These are phyloP conservation scores for Brachionus asplanchnoidis DNA, from an alignment of 1,140 invertebrate species.

Conservation along the genomic window DNA sequence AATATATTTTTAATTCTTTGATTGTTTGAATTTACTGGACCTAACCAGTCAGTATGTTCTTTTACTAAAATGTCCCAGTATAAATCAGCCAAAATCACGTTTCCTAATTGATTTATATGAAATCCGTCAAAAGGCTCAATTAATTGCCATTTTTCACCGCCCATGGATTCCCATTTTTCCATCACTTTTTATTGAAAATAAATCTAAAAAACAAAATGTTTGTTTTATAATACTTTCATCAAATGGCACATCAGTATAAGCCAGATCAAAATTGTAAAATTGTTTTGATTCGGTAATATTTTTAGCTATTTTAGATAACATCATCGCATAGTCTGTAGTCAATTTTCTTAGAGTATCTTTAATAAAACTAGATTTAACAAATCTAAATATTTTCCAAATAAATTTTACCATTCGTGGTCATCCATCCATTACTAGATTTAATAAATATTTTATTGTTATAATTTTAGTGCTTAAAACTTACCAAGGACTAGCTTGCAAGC, in stretches of 20 bases:
- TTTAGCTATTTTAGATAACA: constrained; percentile 52
- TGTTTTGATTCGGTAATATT: constrained; percentile 49
- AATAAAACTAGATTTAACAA: too few species aligned
- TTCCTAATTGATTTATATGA: constrained; percentile 53
- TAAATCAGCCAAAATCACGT: constrained; percentile 50
- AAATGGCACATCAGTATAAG: constrained; percentile 57
- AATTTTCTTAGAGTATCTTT: constrained; percentile 19
- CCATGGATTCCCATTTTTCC: constrained; percentile 51
- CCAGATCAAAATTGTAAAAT: constrained; percentile 55
- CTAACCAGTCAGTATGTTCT: constrained; percentile 49
- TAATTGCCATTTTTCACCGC: constrained; percentile 53
- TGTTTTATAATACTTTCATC: constrained; percentile 47
- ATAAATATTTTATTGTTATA: not conserved
- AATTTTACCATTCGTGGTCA: constrained; percentile 57
- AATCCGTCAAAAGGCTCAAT: constrained; percentile 61
- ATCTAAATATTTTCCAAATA: constrained; percentile 33
- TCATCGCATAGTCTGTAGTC: constrained; percentile 48
- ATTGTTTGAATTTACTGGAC: constrained; percentile 52
- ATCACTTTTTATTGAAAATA: constrained; percentile 47
- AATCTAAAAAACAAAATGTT: not conserved
- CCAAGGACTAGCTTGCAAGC: constrained; percentile 55
- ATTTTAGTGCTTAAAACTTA: not conserved
- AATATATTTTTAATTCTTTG: constrained; percentile 47
- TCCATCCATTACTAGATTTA: constrained; percentile 52
- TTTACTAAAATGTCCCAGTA: constrained; percentile 54